Conservation (phyloP, 2,888 invertebrate species). For the Drosophila percnosoma region DNA sequence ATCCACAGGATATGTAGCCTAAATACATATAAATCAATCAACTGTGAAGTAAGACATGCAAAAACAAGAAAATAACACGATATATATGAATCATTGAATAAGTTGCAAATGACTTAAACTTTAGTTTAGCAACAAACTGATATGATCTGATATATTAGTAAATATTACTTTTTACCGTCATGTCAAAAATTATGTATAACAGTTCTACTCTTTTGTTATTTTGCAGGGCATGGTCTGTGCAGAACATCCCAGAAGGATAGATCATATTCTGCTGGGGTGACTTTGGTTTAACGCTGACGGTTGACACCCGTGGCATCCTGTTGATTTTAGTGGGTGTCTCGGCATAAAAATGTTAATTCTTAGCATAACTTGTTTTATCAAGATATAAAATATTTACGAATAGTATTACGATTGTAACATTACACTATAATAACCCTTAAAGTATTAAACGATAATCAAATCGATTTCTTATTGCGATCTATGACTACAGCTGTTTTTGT, state of each 20-base stretch:
- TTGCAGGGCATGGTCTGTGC: neutral
- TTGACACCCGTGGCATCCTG: neutral
- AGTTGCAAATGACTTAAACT: neutral
- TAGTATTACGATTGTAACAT: neutral
- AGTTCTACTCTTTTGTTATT: neutral
- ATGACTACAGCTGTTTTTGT: too few species aligned
- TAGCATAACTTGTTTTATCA: neutral
- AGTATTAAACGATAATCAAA: too few species aligned
- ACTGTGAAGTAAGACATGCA: neutral
- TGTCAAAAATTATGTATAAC: neutral
- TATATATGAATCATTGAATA: neutral
- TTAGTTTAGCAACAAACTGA: neutral
- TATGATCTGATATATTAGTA: neutral
- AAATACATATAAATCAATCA: slow-evolving; percentile 17
- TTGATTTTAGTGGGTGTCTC: neutral
- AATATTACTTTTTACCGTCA: neutral
- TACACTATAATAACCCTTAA: too few species aligned
- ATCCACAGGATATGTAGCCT: slow-evolving; percentile 47
- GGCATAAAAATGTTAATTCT: neutral
- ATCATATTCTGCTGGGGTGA: neutral
- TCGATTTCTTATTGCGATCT: too few species aligned
- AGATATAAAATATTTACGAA: neutral
- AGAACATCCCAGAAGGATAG: neutral
- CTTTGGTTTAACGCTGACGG: neutral
- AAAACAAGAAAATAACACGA: slow-evolving; percentile 7